Conservation (phyloP, 2,113 vertebrate genomes). For the Hemichromis elongatus region DNA sequence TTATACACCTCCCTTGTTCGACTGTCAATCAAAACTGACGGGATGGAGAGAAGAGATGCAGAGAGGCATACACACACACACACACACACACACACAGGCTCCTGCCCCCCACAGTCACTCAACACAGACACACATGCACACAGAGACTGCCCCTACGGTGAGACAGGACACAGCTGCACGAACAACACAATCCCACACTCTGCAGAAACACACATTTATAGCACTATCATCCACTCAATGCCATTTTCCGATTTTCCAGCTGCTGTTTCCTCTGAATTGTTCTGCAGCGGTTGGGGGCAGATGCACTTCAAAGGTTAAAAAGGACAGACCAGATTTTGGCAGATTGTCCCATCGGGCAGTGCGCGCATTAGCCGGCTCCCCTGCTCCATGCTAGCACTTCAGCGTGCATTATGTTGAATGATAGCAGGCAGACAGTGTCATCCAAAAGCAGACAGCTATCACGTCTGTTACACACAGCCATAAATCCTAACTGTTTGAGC, state of each 20-base stretch:
- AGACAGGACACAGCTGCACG: constrained; percentile 59
- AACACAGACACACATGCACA: background rate
- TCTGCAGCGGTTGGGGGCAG: background rate
- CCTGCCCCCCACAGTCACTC: constrained; percentile 2
- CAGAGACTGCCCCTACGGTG: background rate
- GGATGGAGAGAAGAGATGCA: constrained; percentile 41
- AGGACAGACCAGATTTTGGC: background rate
- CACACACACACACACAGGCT: background rate
- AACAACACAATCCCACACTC: constrained; percentile 16
- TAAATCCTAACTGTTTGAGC: background rate
- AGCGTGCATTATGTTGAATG: background rate
- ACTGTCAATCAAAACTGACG: constrained; percentile 62
- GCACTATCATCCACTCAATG: constrained; percentile 22
- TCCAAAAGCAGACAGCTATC: background rate
- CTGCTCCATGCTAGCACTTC: background rate
- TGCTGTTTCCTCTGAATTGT: constrained; percentile 44
- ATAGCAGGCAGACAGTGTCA: background rate
- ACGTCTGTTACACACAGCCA: background rate
- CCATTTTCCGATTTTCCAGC: constrained; percentile 18
- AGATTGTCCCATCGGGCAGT: background rate
- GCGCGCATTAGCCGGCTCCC: background rate
- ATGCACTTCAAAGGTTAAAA: constrained; percentile 25
- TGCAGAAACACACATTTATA: constrained; percentile 24
- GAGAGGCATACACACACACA: background rate
- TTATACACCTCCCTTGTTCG: constrained; percentile 56